Percentiles rank a stretch among this genome's conserved stretches.
These are phyloP conservation scores for Cyclargus thomasi DNA, from an alignment of 1,140 invertebrate genomes.

Conservation along the genomic window DNA sequence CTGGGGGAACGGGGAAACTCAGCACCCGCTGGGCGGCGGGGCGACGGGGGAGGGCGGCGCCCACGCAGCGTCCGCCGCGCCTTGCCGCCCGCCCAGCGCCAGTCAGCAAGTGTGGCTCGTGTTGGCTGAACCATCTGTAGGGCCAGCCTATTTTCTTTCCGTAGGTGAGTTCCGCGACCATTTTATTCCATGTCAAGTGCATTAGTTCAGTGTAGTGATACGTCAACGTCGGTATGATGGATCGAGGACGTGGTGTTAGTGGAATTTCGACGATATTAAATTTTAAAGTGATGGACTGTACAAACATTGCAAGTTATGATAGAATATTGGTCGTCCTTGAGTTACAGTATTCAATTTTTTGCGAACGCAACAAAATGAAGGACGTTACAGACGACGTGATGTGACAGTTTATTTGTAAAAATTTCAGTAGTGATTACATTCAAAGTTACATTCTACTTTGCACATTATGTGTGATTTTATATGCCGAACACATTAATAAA, in stretches of 20 bases:
- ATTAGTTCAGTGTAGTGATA: constrained; percentile 66
- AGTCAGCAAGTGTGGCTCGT: constrained; percentile 73
- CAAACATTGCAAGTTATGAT: not conserved
- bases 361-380: too few species aligned
- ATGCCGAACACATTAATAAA: too few species aligned
- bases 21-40: constrained; percentile 21
- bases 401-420: too few species aligned
- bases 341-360: too few species aligned
- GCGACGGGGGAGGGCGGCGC: constrained; percentile 40
- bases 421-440: too few species aligned
- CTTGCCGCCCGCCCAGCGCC: constrained; percentile 63
- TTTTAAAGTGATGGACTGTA: not conserved
- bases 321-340: not conserved
- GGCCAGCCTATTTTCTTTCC: constrained; percentile 66
- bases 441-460: too few species aligned
- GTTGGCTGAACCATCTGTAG: constrained; percentile 72
- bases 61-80: constrained; percentile 61
- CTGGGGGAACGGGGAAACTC: constrained; percentile 25
- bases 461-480: too few species aligned
- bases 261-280: not conserved
- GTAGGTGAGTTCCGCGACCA: constrained; percentile 68
- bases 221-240: constrained; percentile 32
- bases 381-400: too few species aligned
- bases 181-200: constrained; percentile 46
- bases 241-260: constrained; percentile 18